These are phyloP conservation scores for Drosophila hamatofila DNA, from an alignment of 2,888 invertebrate genomes.

Conservation along the genomic window DNA sequence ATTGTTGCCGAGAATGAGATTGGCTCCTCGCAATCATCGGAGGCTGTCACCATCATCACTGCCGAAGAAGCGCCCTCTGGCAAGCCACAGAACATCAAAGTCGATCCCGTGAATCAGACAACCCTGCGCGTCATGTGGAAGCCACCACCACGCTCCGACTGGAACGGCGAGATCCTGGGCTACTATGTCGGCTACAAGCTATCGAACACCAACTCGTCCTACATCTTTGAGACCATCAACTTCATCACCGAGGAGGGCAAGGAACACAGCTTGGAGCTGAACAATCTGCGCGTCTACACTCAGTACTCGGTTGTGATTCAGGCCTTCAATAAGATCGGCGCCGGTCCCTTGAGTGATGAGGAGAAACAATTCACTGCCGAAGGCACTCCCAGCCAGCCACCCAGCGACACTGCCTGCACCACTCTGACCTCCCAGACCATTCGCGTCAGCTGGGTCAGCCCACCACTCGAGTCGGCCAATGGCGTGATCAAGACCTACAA, in stretches of 20 bases:
- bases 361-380: conserved; percentile 97
- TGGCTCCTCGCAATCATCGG: conserved; percentile 96
- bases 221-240: conserved; percentile 95
- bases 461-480: conserved; percentile 95
- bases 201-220: conserved; percentile 93
- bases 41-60: conserved; percentile 96
- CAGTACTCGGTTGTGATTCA: conserved; percentile 98
- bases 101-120: conserved; percentile 94
- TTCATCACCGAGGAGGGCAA: conserved; percentile 96
- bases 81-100: conserved; percentile 93
- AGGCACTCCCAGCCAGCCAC: conserved; percentile 96
- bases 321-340: conserved; percentile 97
- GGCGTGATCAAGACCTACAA: conserved; percentile 98
- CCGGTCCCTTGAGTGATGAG: conserved; percentile 95
- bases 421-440: conserved; percentile 97
- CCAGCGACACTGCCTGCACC: conserved; percentile 96
- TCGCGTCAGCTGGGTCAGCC: conserved; percentile 97
- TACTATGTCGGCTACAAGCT: conserved; percentile 96
- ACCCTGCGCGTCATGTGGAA: conserved; percentile 95
- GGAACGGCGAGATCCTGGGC: conserved; percentile 96
- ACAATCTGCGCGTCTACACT: conserved; percentile 95
- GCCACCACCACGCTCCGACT: conserved; percentile 94
- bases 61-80: conserved; percentile 96
- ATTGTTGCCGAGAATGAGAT: conserved; percentile 97
- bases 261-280: conserved; percentile 93